Base-by-base conservation (phyloP, 2,888 invertebrate genomes). In the Physocephala rufipes region DNA sequence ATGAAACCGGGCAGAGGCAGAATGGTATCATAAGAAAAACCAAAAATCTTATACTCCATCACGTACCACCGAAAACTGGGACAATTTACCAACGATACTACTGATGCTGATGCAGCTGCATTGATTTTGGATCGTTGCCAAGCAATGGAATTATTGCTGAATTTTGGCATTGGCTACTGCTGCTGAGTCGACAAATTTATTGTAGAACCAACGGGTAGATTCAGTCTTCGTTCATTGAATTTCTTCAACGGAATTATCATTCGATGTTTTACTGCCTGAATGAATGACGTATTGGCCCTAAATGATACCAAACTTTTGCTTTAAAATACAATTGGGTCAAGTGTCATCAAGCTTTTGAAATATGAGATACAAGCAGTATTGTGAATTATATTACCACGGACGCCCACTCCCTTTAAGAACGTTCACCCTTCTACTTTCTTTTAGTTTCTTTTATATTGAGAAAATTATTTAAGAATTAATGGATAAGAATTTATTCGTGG, bases 41-140 rank as follows among this genome's bases (percentile, higher is more conserved):
- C 26, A 26, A 47, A 7, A 36, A 59, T 30, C n/a, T n/a, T n/a
- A 9, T 9, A 9, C 9, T 7, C 36, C 36, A 36, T 36, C 36
- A 36, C 36, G 36, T 36, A 7, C 36, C 36, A 36, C 36, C 36
- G 9, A 36, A 36, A 36, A 36, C 36, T 36, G 36, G 36, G 36
- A 36, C 36, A 36, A 36, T 36, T 36, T 36, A 4, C 4, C 36
- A 7, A 9, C 36, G 36, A 4, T 36, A 9, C 9, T 9, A 9
- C 36, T 36, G 36, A 36, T 36, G 36, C 36, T 36, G 36, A 36
- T 36, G 36, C 36, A 21, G 45, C 47, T 62, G 21, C 30, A 62
- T 21, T 62, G 15, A 47, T 62, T 47, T 15, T 62, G 58, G 58
- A 26, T 58, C 58, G 26, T 26, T 21, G 58, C 58, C 58, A 58